These are phyloP conservation scores for Holothuria leucospilota DNA, from an alignment of 53 echinoderm and acorn worm genomes.

Conservation along the genomic window DNA sequence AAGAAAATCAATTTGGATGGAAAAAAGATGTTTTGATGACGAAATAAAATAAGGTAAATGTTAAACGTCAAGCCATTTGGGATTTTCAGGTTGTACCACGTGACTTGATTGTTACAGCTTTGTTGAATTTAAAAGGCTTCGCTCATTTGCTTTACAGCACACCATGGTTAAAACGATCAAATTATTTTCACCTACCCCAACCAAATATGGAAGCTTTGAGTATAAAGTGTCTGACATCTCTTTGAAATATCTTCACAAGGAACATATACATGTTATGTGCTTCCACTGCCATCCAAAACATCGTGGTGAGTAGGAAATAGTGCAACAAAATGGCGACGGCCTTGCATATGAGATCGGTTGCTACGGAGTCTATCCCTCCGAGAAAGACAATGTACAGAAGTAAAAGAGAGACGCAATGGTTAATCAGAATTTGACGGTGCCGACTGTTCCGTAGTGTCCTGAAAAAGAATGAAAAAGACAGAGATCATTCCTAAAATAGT, in stretches of 20 bases:
- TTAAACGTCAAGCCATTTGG: no score
- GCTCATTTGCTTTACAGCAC: no score
- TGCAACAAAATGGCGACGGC: slow-evolving; percentile 54
- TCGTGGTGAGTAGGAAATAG: slow-evolving; percentile 56
- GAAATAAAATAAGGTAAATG: no score
- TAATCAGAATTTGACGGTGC: slow-evolving; percentile 53
- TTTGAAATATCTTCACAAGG: slow-evolving; percentile 51
- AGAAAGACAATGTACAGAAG: slow-evolving; percentile 46
- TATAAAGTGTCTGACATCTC: slow-evolving; percentile 37
- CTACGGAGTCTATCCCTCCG: slow-evolving; percentile 51
- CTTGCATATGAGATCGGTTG: slow-evolving; percentile 5
- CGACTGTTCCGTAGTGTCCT: slow-evolving; percentile 59
- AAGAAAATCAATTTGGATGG: no score
- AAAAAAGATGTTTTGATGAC: no score
- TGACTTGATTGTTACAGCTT: no score
- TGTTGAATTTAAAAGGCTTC: no score
- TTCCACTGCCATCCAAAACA: slow-evolving; percentile 64
- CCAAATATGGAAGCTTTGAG: slow-evolving; percentile 51
- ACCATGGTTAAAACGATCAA: no score
- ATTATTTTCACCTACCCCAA: slow-evolving; percentile 55
- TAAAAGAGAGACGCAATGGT: slow-evolving; percentile 48
- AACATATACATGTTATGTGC: slow-evolving; percentile 64
- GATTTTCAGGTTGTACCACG: no score
- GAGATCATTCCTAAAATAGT: background rate
- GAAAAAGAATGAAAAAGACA: background rate